Evolutionary conservation across 1,140 invertebrate species (phyloP), one percentile per base, ranked within the genome.

Genomic region (Drosophila elegans): DNA sequence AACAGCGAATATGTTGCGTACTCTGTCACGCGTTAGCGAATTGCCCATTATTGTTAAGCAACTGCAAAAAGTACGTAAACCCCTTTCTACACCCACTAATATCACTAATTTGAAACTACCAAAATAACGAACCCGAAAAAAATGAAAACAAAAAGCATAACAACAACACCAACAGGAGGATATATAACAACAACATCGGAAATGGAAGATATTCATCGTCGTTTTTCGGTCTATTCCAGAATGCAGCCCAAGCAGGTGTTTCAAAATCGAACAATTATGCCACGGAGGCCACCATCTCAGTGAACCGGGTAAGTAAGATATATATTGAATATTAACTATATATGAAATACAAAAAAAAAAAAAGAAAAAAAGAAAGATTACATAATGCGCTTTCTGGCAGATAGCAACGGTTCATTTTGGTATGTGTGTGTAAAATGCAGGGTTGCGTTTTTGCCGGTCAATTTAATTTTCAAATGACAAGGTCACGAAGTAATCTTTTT

Each of bases 141-240:
- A 72, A 36, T 44, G 55, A 63, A 53, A 57, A 66, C 48, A 7
- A 63, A 74, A 38, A 41, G 45, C 61, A 44, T 38, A 41, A 36
- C 71, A 68, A 68, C 51, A 39, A 42, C 27, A 64, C 42, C 64
- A 72, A 27, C 62, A 10, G 46, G 12, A n/a, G 46, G 46, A 49
- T 48, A 48, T 29, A 29, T 48, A 80, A 42, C 56, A 73, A 48
- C 60, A 74, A 25, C 51, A 66, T 61, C 56, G 60, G 53, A 16
- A 53, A 59, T 60, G 60, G 60, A 7, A 63, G 85, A 76, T 86
- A 91, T 79, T 91, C 90, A 91, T 80, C 78, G 73, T 91, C 90
- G 83, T 92, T 92, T 92, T 92, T 92, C 91, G 91, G 91, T 92
- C 78, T 92, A 68, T 92, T 92, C 91, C 91, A 92, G 91, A 91